Percentiles rank a stretch among this genome's conserved stretches.
phyloP scores from a whole-genome alignment of 2,797 vertebrate species.

The Triplophysa bombifrons region DNA sequence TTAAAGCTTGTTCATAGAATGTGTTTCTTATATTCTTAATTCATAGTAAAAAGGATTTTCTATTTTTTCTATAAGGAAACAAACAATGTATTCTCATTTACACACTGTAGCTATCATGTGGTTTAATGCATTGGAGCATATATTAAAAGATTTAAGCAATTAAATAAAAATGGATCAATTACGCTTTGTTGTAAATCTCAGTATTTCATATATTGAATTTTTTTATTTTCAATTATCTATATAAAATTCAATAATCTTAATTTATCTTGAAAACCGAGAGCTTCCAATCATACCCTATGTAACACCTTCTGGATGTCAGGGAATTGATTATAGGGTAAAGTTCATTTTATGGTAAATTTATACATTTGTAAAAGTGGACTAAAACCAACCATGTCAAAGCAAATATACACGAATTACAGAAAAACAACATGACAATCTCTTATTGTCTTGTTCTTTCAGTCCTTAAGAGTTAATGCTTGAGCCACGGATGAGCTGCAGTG shows the following conservation, averaged over 20 bases:
- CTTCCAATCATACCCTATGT: neutral
- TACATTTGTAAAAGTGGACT: neutral
- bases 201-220: neutral
- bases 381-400: neutral
- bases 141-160: neutral
- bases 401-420: neutral
- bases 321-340: neutral
- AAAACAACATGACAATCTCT: neutral
- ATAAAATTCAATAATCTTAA: neutral
- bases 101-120: neutral
- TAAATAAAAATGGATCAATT: neutral
- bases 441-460: neutral
- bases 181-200: neutral
- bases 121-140: neutral
- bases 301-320: neutral
- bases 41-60: too few relatives aligned
- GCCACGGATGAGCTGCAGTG: slow-evolving; percentile 90
- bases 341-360: neutral
- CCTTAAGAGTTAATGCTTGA: slow-evolving; percentile 78
- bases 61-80: neutral
- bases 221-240: neutral
- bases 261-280: neutral
- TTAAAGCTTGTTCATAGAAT: too few relatives aligned
- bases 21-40: neutral
- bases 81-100: neutral